Percentiles rank a stretch among this genome's conserved stretches.
phyloP scores from a whole-genome alignment of 2,888 invertebrate species.

The Nephrotoma flavescens region DNA sequence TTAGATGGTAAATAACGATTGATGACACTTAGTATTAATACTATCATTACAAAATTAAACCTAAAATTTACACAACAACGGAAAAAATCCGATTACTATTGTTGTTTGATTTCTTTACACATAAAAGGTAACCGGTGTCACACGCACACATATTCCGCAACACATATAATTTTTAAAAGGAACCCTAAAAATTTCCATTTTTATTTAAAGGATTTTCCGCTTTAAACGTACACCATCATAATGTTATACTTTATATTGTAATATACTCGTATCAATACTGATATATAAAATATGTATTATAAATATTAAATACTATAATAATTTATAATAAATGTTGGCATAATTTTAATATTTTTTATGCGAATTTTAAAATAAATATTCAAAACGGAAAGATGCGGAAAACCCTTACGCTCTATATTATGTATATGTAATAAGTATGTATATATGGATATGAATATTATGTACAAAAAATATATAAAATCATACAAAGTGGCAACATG shows the following conservation, averaged over 20 bases:
- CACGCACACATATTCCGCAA: neutral
- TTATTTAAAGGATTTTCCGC: neutral
- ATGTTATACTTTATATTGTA: neutral
- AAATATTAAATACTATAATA: neutral
- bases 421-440: neutral
- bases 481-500: neutral
- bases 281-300: neutral
- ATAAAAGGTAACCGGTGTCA: neutral
- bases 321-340: neutral
- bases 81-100: neutral
- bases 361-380: neutral
- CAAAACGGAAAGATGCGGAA: neutral
- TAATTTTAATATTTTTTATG: neutral
- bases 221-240: neutral
- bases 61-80: too few relatives aligned
- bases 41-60: too few relatives aligned
- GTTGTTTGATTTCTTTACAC: neutral
- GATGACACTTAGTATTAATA: too few relatives aligned
- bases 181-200: neutral
- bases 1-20: too few relatives aligned
- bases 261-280: neutral
- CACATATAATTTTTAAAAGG: neutral
- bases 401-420: neutral
- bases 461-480: neutral
- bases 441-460: neutral